phyloP scores from a whole-genome alignment of 2,888 invertebrate genomes.

The Cremastinae sp. region DNA sequence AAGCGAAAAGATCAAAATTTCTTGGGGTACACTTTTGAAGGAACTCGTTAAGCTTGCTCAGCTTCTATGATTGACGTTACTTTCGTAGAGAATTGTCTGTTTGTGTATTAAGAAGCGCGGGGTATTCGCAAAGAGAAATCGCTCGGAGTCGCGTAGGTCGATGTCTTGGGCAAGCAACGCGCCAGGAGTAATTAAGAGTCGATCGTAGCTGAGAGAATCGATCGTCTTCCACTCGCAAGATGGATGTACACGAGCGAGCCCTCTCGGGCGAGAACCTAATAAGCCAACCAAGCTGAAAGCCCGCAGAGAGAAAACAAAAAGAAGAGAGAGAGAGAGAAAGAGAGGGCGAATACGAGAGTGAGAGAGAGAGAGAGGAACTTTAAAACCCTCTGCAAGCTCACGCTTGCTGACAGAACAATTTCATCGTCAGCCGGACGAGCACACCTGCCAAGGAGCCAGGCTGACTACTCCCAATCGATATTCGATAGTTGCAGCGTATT shows the following conservation, averaged over 20 bases:
- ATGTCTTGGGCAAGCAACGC: conserved; percentile 53
- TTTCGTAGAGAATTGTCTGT: conserved; percentile 7
- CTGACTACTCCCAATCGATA: conserved; percentile 57
- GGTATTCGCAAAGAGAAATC: conserved; percentile 46
- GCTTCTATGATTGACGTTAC: conserved; percentile 21
- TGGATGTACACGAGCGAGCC: conserved; percentile 34
- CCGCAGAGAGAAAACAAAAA: no score
- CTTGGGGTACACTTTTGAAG: not conserved
- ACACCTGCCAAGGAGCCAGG: conserved; percentile 49
- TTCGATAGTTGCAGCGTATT: conserved; percentile 48
- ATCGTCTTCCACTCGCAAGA: conserved; percentile 41
- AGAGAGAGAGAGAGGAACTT: conserved; percentile 21
- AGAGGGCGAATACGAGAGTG: conserved; percentile 31
- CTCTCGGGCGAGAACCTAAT: conserved; percentile 53
- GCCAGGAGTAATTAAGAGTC: conserved; percentile 59
- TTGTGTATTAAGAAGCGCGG: not conserved
- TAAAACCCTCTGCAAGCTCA: conserved; percentile 50
- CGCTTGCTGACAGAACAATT: conserved; percentile 70
- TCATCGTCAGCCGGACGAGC: conserved; percentile 64
- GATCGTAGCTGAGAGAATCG: conserved; percentile 51
- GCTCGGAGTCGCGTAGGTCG: conserved; percentile 43
- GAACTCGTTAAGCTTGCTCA: conserved; percentile 9
- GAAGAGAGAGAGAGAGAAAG: no score
- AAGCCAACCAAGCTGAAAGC: conserved; percentile 58
- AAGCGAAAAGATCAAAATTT: not conserved